phyloP scores from a whole-genome alignment of 2,888 invertebrate genomes.

The Lordiphosa fenestrarum region DNA sequence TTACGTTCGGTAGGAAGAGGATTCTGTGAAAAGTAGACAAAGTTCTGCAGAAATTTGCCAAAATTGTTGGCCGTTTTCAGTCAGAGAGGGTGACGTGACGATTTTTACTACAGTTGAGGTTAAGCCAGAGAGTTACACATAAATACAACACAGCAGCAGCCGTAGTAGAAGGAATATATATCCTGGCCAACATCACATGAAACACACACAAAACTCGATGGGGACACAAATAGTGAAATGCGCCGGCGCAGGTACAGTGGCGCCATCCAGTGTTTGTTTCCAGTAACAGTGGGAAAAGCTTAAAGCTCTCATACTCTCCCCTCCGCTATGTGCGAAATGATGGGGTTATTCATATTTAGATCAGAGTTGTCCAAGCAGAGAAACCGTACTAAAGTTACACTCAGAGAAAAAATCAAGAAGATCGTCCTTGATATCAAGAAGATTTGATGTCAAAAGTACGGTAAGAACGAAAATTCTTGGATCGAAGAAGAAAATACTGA shows the following conservation, averaged over 20 bases:
- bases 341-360: too few species aligned
- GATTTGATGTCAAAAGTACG: too few species aligned
- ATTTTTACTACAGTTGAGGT: conserved; percentile 41
- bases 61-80: conserved; percentile 26
- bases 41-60: conserved; percentile 23
- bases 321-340: too few species aligned
- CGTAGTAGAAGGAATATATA: conserved; percentile 36
- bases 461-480: too few species aligned
- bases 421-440: too few species aligned
- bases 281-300: not conserved
- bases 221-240: conserved; percentile 22
- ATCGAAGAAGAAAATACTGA: too few species aligned
- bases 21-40: conserved; percentile 26
- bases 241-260: conserved; percentile 13
- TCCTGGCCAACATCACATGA: conserved; percentile 25
- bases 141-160: conserved; percentile 46
- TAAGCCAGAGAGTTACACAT: conserved; percentile 46
- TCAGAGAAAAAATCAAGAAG: too few species aligned
- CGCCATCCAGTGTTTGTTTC: conserved; percentile 36
- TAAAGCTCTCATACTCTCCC: not conserved
- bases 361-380: too few species aligned
- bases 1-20: not conserved
- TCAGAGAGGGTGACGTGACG: conserved; percentile 47
- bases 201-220: not conserved
- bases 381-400: too few species aligned